Evolutionary conservation across 2,113 vertebrate species (phyloP), one percentile per base, ranked within the genome.

Genomic region (Zingel zingel): DNA sequence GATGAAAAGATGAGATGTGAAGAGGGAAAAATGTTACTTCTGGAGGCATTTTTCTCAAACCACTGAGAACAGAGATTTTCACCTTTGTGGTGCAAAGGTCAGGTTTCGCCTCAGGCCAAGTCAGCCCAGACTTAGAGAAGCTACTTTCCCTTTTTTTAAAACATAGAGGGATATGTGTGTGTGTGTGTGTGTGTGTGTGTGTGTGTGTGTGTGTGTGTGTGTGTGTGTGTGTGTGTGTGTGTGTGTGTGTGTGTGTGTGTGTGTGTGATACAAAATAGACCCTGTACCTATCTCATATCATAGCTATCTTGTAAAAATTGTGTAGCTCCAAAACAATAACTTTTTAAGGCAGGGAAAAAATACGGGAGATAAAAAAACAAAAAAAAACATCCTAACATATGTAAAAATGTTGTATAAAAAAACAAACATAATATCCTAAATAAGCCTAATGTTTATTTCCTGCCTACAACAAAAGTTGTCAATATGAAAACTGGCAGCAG

Each of bases 1-100:
- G 89, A 94, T 94, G 92, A 94, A 95, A 95, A 93, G 93, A 94
- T 77, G 91, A 94, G 93, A 96, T 95, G 94, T 95, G 91, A 95
- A 74, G 90, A 92, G 89, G 91, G 90, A 88, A 91, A 95, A 95
- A 94, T 93, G 93, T 92, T 94, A 89, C 92, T 93, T 95, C 94
- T 95, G 91, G 91, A 94, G 93, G 94, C 93, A 93, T 89, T 95
- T 94, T 90, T 93, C 89, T 92, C 91, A 92, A 91, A 92, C 92
- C 92, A 91, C 81, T 88, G 91, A 94, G 93, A 95, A 94, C 88
- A 90, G 77, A 93, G 93, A 81, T 50, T 89, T 93, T 95, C 94
- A 95, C 94, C 94, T 95, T 93, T 92, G 88, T 83, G 86, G 92
- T 88, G 87, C 92, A 94, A 93, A 94, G 95, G 95, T 95, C 93